Percentiles rank a stretch among this genome's conserved stretches.
Evolutionary conservation across 2,113 vertebrate species (phyloP).

Genomic region (Sebastes schlegelii): DNA sequence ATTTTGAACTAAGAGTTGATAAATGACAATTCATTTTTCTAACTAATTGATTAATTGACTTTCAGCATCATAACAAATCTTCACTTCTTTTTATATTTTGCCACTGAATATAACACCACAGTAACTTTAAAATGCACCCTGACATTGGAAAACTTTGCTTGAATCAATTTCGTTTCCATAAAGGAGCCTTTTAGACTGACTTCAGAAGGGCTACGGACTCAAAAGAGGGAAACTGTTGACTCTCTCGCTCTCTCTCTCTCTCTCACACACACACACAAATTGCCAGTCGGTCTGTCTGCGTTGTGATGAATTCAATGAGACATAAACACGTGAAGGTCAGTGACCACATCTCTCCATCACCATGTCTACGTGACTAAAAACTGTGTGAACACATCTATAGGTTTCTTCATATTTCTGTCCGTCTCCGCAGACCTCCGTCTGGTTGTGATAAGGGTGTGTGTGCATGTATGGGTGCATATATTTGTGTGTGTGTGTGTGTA

Average conservation of each 20-base stretch:
- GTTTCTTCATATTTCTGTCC: constrained; percentile 18
- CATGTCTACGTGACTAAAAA: constrained; percentile 48
- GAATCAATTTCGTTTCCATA: neutral
- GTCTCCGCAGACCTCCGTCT: constrained; percentile 25
- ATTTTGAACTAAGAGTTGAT: neutral
- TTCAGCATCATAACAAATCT: neutral
- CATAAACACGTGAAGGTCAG: constrained; percentile 55
- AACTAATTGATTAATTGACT: neutral
- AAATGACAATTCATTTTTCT: neutral
- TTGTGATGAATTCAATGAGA: constrained; percentile 66
- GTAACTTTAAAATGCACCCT: neutral
- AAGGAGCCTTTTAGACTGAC: neutral
- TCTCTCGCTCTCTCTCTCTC: neutral
- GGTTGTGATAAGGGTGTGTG: neutral
- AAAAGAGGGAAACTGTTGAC: neutral
- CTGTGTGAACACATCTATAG: constrained; percentile 36
- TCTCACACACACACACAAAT: neutral
- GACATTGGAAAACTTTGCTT: neutral
- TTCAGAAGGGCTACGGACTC: neutral
- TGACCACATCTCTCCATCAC: constrained; percentile 47
- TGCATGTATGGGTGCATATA: no score
- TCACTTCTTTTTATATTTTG: neutral
- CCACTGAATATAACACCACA: neutral
- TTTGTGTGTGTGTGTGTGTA: constrained; percentile 6
- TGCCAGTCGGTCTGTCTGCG: constrained; percentile 29